Base-by-base conservation (phyloP, 2,888 invertebrate genomes). In the Pandemis corylana region DNA sequence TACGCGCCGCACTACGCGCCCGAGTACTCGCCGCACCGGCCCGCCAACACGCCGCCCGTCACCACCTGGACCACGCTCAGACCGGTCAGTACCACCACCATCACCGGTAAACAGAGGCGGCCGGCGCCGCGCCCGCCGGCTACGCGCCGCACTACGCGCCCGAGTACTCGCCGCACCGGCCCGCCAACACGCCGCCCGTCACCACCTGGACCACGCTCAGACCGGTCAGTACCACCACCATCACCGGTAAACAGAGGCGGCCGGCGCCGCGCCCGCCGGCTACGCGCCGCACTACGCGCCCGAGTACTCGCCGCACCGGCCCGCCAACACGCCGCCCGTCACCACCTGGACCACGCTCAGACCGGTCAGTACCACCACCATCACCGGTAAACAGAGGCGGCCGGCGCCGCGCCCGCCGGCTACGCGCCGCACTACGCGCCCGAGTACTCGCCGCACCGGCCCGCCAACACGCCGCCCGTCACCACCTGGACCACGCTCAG, bases 1-100 rank as follows among this genome's bases (percentile, higher is more conserved):
- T 90, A 96, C 96, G 78, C 97, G 96, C 81, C 92, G 84, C 93
- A 93, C 88, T 94, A 93, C 87, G 90, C 93, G 82, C 90, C 92
- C 72, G 93, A 93, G 71, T 94, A 94, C 89, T 93, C 93, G 80
- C 94, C 94, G 84, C 94, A 93, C 83, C 90, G 93, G 9, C 89
- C 91, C 80, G 84, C 92, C 79, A 89, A 92, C 88, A 93, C 94
- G 71, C 91, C 94, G 78, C 94, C 94, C 75, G 90, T 90, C 84
- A 94, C 93, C 81, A 94, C 94, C 2, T 94, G 94, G 75, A 75
- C 70, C 75, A 71, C 73, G 53, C 81, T 89, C 62, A 84, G 89
- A n/a, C 86, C 89, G 62, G 89, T 89, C 46, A 81, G 78, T 79
- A 42, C 41, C n/a, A 10, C 12, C 67, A 42, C 65, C 3, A 6